These are phyloP conservation scores for Pipistrellus nathusii DNA, from an alignment of 2,797 vertebrate species.

Conservation along the genomic window DNA sequence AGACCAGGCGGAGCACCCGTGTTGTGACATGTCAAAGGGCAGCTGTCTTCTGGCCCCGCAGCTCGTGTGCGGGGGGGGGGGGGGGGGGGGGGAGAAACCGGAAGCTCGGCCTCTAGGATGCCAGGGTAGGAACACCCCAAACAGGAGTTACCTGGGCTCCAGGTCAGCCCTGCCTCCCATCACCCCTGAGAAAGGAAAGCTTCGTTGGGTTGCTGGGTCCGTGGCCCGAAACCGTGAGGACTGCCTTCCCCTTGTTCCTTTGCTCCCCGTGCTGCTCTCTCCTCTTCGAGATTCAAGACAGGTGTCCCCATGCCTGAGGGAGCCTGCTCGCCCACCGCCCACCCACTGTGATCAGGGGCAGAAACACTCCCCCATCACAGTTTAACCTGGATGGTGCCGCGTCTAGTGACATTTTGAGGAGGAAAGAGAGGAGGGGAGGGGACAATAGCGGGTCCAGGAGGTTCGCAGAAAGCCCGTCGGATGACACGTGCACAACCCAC, in stretches of 20 bases:
- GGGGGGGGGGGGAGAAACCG: neutral
- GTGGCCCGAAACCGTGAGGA: neutral
- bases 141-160: neutral
- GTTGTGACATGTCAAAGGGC: constrained; percentile 12
- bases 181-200: neutral
- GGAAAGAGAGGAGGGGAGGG: neutral
- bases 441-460: neutral
- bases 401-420: neutral
- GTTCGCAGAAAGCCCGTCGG: neutral
- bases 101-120: neutral
- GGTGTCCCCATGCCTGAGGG: neutral
- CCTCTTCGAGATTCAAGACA: neutral
- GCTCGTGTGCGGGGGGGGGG: neutral
- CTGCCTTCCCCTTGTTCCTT: neutral
- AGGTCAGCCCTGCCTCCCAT: neutral
- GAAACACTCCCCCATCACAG: constrained; percentile 48
- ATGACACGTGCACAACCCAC: rapidly evolving
- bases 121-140: rapidly evolving
- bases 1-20: neutral
- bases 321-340: neutral
- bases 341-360: neutral
- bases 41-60: neutral
- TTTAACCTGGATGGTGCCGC: constrained; percentile 1
- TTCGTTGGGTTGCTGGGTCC: neutral
- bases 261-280: neutral